A percentile compares a stretch with the other conserved stretches of the same genome.
Conservation (phyloP, 2,888 invertebrate genomes). For the Xestia sexstrigata region DNA sequence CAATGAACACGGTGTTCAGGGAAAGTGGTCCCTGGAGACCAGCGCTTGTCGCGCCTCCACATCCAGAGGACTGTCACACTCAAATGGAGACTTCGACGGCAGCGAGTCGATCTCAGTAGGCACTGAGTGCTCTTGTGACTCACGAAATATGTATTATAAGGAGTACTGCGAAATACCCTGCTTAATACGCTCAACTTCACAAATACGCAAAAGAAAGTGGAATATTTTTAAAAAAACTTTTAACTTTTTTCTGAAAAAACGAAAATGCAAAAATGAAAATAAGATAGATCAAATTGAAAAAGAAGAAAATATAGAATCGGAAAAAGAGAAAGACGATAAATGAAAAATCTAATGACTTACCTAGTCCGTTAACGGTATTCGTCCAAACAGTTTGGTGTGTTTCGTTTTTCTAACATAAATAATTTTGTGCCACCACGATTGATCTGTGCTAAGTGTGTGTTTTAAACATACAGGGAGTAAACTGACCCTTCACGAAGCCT, state of each 20-base stretch:
- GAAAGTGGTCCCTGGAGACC: constrained; percentile 71
- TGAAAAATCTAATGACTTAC: background rate
- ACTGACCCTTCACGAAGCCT: too few relatives aligned
- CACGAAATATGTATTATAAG: constrained; percentile 64
- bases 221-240: constrained; percentile 68
- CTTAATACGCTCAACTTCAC: constrained; percentile 77
- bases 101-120: constrained; percentile 71
- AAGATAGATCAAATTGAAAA: constrained; percentile 42
- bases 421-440: background rate
- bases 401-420: constrained; percentile 4
- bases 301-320: background rate
- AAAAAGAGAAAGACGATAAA: constrained; percentile 34
- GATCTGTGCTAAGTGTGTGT: background rate
- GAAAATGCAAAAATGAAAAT: constrained; percentile 51
- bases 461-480: background rate
- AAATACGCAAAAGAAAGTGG: constrained; percentile 79
- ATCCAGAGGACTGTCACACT: constrained; percentile 77
- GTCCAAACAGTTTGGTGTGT: constrained; percentile 6
- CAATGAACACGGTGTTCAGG: constrained; percentile 55
- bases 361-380: too few relatives aligned
- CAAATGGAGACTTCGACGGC: constrained; percentile 76
- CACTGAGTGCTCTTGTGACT: constrained; percentile 74
- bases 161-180: constrained; percentile 74
- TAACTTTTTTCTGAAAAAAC: constrained; percentile 70
- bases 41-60: constrained; percentile 78